Evolutionary conservation across 2,113 vertebrate species (phyloP), one percentile per base, ranked within the genome.

Genomic region (Excalfactoria chinensis): DNA sequence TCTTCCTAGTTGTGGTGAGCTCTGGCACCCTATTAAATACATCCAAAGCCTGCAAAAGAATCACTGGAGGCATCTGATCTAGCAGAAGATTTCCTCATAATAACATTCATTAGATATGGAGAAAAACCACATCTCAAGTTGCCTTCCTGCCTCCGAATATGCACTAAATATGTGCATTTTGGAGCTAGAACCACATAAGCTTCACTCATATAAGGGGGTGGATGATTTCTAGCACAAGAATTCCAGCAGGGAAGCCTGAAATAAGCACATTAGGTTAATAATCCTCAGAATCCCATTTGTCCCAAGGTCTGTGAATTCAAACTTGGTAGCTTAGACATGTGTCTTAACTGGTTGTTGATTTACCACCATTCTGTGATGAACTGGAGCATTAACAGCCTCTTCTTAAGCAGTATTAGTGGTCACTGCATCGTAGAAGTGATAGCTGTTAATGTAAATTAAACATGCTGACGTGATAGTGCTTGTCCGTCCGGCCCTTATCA

Each of bases 1-100:
- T 87, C 25, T 79, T 91, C 75, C 76, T 32, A 8, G 89, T 95
- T 95, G 79, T 95, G 89, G 93, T 70, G 62, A 89, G 85, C 51
- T 86, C 79, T 91, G 79, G 60, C 80, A 91, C 68, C 21, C 53
- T 89, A 43, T 67, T 71, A 93, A 85, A 91, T 44, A 88, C 17
- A 84, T 64, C 48, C 72, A 93, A 87, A 87, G 17, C 70, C 67
- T 93, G 89, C 86, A 77, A 77, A 95, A 92, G 89, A 43, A 59
- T 81, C 87, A 68, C 32, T 83, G 76, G 56, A 74, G 3, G 5
- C 56, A 83, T 87, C 56, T 91, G 81, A 86, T 55, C 53, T 69
- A 94, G 70, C n/a, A 60, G 63, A 87, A 91, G 60, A 41, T 80
- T 94, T 92, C 56, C 81, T 95, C 13, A 2, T 84, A 91, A 76